These are phyloP conservation scores for Drosophila pandora DNA, from an alignment of 1,140 invertebrate genomes.

Conservation along the genomic window DNA sequence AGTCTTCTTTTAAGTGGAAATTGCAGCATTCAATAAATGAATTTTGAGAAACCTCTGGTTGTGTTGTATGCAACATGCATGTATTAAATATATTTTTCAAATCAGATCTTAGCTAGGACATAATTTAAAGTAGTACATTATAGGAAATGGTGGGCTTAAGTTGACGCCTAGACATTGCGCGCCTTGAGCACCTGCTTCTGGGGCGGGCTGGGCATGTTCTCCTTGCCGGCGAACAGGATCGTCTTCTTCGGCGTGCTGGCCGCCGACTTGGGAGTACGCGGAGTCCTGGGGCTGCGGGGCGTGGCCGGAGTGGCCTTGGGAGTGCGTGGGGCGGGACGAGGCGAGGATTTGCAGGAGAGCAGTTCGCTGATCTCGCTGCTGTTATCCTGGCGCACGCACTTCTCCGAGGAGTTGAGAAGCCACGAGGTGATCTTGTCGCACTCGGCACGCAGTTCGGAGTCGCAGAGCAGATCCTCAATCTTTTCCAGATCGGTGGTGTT, in stretches of 20 bases:
- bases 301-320: constrained; percentile 57
- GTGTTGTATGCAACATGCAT: constrained; percentile 5
- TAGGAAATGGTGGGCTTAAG: constrained; percentile 7
- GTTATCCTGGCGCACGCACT: constrained; percentile 74
- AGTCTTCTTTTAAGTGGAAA: background rate
- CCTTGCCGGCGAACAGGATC: constrained; percentile 76
- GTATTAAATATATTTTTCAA: constrained; percentile 53
- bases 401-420: constrained; percentile 74
- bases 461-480: constrained; percentile 75
- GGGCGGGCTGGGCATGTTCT: constrained; percentile 77
- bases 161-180: constrained; percentile 64
- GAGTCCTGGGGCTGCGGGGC: constrained; percentile 56
- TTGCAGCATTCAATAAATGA: background rate
- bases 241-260: constrained; percentile 78
- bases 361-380: constrained; percentile 70
- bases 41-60: constrained; percentile 3
- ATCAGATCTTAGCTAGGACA: constrained; percentile 62
- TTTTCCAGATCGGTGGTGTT: constrained; percentile 81
- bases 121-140: constrained; percentile 51
- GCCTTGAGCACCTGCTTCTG: constrained; percentile 82
- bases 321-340: constrained; percentile 37
- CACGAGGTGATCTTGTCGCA: constrained; percentile 81
- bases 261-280: constrained; percentile 63
- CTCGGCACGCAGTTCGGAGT: constrained; percentile 76
- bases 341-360: constrained; percentile 59